A percentile compares a stretch with the other conserved stretches of the same genome.
Conservation (phyloP, 2,797 vertebrate species). For the Loris lydekkerianus region DNA sequence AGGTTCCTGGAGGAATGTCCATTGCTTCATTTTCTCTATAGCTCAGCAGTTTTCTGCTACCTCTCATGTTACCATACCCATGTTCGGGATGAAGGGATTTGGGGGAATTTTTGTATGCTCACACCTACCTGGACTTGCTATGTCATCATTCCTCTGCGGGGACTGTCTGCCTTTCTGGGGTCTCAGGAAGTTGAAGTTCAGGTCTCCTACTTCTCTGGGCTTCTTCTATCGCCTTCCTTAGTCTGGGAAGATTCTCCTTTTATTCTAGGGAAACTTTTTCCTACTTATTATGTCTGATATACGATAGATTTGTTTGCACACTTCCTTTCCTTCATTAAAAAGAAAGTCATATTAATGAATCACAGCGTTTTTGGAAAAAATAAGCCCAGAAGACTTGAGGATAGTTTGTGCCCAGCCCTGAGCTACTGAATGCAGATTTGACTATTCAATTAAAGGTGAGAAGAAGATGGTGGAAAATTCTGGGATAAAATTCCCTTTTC, state of each 20-base stretch:
- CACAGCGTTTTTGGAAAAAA: neutral
- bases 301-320: conserved; percentile 4
- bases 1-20: neutral
- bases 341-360: neutral
- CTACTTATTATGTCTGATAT: neutral
- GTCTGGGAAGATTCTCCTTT: neutral
- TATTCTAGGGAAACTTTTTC: neutral
- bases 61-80: neutral
- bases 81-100: neutral
- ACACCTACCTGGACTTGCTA: neutral
- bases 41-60: neutral
- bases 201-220: neutral
- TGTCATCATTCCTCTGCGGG: neutral
- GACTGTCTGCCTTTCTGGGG: neutral
- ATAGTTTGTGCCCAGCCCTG: neutral
- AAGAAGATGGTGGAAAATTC: neutral
- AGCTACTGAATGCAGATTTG: neutral
- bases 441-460: neutral
- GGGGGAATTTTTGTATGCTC: neutral
- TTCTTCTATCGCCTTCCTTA: neutral
- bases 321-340: neutral
- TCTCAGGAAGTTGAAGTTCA: neutral
- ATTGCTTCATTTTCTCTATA: neutral
- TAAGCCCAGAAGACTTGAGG: neutral
- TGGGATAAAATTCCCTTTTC: neutral